Conservation (phyloP, 64 coral and sea anemone genomes). For the Pocillopora verrucosa region DNA sequence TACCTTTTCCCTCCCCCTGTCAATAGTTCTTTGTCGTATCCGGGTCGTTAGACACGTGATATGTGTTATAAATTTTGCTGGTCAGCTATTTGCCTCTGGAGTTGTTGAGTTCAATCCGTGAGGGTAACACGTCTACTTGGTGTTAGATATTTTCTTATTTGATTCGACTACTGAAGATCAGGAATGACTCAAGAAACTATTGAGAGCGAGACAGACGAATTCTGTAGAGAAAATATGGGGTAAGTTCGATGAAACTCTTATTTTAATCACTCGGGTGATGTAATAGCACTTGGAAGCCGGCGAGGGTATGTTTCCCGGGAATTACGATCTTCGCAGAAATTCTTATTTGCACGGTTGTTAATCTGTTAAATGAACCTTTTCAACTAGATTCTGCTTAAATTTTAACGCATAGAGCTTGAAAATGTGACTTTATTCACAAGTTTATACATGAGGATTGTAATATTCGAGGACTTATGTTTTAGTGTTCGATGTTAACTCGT, state of each 20-base stretch:
- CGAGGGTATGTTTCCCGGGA: conserved; percentile 19
- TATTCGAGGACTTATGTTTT: not conserved
- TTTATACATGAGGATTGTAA: not conserved
- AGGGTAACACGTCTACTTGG: not conserved
- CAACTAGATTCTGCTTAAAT: not conserved
- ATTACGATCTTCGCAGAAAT: not conserved
- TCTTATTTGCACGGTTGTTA: not conserved
- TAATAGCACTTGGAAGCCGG: not conserved
- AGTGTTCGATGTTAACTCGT: not conserved
- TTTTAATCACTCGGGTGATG: not conserved
- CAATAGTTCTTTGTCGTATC: not conserved
- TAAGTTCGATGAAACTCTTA: not conserved
- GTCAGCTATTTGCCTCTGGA: not conserved
- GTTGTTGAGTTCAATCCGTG: not conserved
- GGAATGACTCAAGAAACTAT: conserved; percentile 43
- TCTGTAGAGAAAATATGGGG: conserved; percentile 5
- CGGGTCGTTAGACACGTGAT: conserved; percentile 38
- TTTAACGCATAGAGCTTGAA: not conserved
- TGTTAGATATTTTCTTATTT: not conserved
- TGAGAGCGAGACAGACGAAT: conserved; percentile 40
- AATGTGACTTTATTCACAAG: not conserved
- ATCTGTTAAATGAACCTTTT: not conserved
- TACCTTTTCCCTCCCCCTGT: not conserved
- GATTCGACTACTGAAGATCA: not conserved
- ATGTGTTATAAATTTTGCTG: not conserved